Evolutionary conservation across 2,888 invertebrate species (phyloP).

Genomic region (Aporophyla nigra): DNA sequence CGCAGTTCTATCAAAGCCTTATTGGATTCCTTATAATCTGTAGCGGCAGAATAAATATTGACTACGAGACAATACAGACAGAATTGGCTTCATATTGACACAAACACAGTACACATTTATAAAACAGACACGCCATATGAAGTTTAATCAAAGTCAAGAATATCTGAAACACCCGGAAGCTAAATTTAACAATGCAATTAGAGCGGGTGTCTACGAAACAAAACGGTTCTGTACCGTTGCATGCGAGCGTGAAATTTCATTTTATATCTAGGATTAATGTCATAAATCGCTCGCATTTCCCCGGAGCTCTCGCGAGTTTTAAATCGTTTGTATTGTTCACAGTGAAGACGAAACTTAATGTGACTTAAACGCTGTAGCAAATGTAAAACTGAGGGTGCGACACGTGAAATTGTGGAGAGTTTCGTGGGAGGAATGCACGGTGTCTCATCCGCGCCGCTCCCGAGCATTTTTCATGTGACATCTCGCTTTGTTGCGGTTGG

Average conservation of each 20-base stretch:
- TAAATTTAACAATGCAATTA: slow-evolving; percentile 81
- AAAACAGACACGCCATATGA: slow-evolving; percentile 46
- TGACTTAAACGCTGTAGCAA: slow-evolving; percentile 84
- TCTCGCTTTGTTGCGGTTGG: slow-evolving; percentile 90
- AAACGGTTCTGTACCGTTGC: slow-evolving; percentile 76
- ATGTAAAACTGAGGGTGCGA: slow-evolving; percentile 83
- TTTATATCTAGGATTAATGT: slow-evolving; percentile 85
- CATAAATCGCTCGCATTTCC: slow-evolving; percentile 83
- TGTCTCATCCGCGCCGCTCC: slow-evolving; percentile 81
- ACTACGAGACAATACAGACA: slow-evolving; percentile 47
- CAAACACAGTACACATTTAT: slow-evolving; percentile 37
- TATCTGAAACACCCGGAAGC: slow-evolving; percentile 59
- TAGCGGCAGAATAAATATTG: slow-evolving; percentile 59
- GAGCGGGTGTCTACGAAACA: slow-evolving; percentile 77
- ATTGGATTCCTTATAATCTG: slow-evolving; percentile 63
- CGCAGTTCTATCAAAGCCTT: slow-evolving; percentile 52
- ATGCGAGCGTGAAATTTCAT: slow-evolving; percentile 82
- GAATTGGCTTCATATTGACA: slow-evolving; percentile 55
- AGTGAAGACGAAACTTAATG: slow-evolving; percentile 84
- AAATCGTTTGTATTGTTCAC: slow-evolving; percentile 84
- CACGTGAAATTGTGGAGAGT: slow-evolving; percentile 83
- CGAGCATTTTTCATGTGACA: slow-evolving; percentile 90
- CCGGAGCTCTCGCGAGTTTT: slow-evolving; percentile 79
- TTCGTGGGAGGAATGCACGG: slow-evolving; percentile 84
- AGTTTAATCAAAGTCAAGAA: slow-evolving; percentile 63